phyloP scores from a whole-genome alignment of 2,113 vertebrate species.

The Burhinus bistriatus region DNA sequence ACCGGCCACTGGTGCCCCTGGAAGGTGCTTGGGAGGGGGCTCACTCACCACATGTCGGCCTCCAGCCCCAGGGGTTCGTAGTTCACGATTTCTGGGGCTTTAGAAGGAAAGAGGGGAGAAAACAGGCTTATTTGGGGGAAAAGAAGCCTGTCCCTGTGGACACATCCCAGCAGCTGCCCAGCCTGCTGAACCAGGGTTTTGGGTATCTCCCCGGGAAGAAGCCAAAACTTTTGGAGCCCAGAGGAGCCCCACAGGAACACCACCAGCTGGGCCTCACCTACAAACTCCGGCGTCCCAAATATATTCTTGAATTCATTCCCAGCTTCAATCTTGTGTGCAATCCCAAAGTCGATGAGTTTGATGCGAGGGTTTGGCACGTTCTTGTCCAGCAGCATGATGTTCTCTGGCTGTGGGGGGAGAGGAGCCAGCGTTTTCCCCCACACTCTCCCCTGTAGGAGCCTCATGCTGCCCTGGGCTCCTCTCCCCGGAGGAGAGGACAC shows the following conservation, averaged over 20 bases:
- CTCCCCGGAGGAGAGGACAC: background rate
- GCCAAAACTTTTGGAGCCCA: background rate
- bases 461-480: background rate
- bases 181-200: fast-evolving
- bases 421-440: fast-evolving
- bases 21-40: background rate
- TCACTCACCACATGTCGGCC: constrained; percentile 96
- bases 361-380: constrained; percentile 90
- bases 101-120: background rate
- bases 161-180: background rate
- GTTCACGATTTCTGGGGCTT: constrained; percentile 98
- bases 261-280: constrained; percentile 74
- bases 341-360: constrained; percentile 97
- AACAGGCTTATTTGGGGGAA: background rate
- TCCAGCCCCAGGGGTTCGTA: constrained; percentile 95
- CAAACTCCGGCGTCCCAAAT: constrained; percentile 96
- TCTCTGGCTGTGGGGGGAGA: constrained; percentile 81
- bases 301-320: constrained; percentile 98
- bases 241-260: background rate
- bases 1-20: background rate
- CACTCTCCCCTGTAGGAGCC: fast-evolving
- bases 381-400: constrained; percentile 98
- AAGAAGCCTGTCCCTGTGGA: background rate
- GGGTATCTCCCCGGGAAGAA: background rate
- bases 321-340: constrained; percentile 95